phyloP scores from a whole-genome alignment of 1,140 invertebrate species.

The Calycopis cecrops region DNA sequence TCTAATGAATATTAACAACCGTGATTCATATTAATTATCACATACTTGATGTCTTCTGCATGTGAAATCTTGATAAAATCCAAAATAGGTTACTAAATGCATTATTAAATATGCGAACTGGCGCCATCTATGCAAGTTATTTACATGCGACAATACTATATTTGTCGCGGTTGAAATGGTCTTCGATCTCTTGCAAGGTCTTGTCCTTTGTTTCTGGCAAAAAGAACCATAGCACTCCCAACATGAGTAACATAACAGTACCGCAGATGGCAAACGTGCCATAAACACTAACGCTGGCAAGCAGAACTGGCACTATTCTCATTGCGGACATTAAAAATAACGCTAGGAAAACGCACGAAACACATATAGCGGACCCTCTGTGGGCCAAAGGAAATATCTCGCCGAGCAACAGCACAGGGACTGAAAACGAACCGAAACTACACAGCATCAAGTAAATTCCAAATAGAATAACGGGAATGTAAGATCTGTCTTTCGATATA shows the following conservation, averaged over 20 bases:
- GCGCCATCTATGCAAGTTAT: not conserved
- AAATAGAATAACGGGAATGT: not conserved
- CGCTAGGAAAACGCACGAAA: slow-evolving; percentile 32
- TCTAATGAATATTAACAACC: too few species aligned
- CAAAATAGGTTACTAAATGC: too few species aligned
- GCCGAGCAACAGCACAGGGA: slow-evolving; percentile 41
- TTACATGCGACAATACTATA: not conserved
- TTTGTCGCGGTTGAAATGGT: slow-evolving; percentile 29
- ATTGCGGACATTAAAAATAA: slow-evolving; percentile 32
- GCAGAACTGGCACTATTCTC: slow-evolving; percentile 39
- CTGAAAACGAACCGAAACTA: slow-evolving; percentile 45
- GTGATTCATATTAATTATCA: too few species aligned
- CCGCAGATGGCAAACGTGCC: slow-evolving; percentile 43
- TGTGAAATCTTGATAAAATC: too few species aligned
- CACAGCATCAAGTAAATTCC: not conserved
- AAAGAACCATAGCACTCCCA: slow-evolving; percentile 34
- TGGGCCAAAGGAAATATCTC: slow-evolving; percentile 44
- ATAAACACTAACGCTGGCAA: slow-evolving; percentile 34
- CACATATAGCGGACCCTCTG: slow-evolving; percentile 35
- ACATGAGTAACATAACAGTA: slow-evolving; percentile 21
- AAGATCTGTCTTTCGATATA: slow-evolving; percentile 1
- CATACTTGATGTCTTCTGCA: too few species aligned
- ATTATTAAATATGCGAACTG: too few species aligned
- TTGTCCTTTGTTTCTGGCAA: slow-evolving; percentile 47
- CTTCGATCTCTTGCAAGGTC: slow-evolving; percentile 47